Evolutionary conservation across 2,113 vertebrate species (phyloP), one percentile per base, ranked within the genome.

Genomic region (Mionectes macconnelli): DNA sequence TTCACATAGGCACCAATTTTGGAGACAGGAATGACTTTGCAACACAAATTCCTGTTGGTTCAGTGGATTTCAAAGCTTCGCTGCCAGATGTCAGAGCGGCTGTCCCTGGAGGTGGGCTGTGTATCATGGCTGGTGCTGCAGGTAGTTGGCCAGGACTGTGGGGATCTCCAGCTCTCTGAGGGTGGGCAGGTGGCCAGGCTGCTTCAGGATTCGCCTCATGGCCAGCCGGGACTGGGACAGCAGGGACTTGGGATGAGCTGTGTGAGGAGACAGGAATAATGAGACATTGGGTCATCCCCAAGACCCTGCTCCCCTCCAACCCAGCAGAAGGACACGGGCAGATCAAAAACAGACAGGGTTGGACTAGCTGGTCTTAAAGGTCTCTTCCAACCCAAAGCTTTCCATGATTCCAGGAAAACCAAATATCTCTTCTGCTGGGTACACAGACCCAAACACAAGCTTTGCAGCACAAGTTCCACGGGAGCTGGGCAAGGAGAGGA

Each of bases 171-270:
- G 96, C 37, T 97, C 40, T 50, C 98, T 74, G 2, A 99, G 96
- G 59, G 96, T 89, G 3, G 83, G 79, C 5, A 76, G 97, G 57
- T 66, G 95, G 37, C 95, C 93, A 3, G 94, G 88, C 53, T 87
- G 91, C 39, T 77, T 91, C 89, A 99, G 90, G 87, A 97, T 89
- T 53, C 97, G 98, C 95, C 98, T 93, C 79, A 99, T 96, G 10
- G 94, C 98, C 83, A 99, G 97, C 35, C 99, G 97, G 62, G 98
- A 95, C 73, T 99, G 99, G 24, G 99, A 99, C 98, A 99, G 98
- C 98, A 99, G 97, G 47, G 99, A 98, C 89, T 98, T 99, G 89
- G 99, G 99, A 79, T 95, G 97, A 93, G 98, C 99, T 99, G 97
- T 2, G 37, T 10, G 1, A 69, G 57, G 42, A 96, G 87, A 90